phyloP scores from a whole-genome alignment of 2,797 vertebrate species.

The Pantherophis vulpinus region DNA sequence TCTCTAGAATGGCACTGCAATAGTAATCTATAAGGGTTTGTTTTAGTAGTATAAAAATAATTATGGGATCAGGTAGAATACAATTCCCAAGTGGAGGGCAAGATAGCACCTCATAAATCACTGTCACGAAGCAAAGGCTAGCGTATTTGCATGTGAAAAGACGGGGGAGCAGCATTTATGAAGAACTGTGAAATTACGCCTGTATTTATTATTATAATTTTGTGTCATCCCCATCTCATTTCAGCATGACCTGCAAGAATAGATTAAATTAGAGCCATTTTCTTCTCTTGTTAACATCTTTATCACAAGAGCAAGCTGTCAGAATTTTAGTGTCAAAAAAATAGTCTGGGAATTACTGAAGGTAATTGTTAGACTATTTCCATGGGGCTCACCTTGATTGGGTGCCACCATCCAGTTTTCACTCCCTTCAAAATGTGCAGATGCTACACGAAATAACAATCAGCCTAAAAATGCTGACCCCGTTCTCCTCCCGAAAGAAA shows the following conservation, averaged over 20 bases:
- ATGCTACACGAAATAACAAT: slow-evolving; percentile 50
- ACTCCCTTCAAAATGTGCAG: slow-evolving; percentile 55
- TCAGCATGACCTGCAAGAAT: slow-evolving; percentile 78
- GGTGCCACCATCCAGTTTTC: slow-evolving; percentile 40
- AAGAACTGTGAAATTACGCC: slow-evolving; percentile 78
- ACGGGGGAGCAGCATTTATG: slow-evolving; percentile 67
- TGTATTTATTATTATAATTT: slow-evolving; percentile 83
- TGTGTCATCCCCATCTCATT: slow-evolving; percentile 77
- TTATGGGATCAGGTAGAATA: slow-evolving; percentile 71
- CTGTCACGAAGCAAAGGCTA: slow-evolving; percentile 69
- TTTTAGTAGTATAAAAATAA: slow-evolving; percentile 62
- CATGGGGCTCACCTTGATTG: slow-evolving; percentile 50
- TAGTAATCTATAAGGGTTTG: slow-evolving; percentile 56
- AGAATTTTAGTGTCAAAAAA: slow-evolving; percentile 73
- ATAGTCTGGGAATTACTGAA: slow-evolving; percentile 63
- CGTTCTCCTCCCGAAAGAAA: not conserved
- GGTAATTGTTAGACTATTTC: slow-evolving; percentile 65
- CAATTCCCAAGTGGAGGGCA: slow-evolving; percentile 66
- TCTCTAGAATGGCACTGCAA: slow-evolving; percentile 45
- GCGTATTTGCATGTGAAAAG: slow-evolving; percentile 77
- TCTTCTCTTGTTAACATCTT: slow-evolving; percentile 82
- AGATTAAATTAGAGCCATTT: slow-evolving; percentile 81
- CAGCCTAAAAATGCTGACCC: slow-evolving; percentile 37
- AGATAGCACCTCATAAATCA: slow-evolving; percentile 73
- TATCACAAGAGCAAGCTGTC: slow-evolving; percentile 78